These are phyloP conservation scores for Aviceda subcristata DNA, from an alignment of 2,113 vertebrate species.

Conservation along the genomic window DNA sequence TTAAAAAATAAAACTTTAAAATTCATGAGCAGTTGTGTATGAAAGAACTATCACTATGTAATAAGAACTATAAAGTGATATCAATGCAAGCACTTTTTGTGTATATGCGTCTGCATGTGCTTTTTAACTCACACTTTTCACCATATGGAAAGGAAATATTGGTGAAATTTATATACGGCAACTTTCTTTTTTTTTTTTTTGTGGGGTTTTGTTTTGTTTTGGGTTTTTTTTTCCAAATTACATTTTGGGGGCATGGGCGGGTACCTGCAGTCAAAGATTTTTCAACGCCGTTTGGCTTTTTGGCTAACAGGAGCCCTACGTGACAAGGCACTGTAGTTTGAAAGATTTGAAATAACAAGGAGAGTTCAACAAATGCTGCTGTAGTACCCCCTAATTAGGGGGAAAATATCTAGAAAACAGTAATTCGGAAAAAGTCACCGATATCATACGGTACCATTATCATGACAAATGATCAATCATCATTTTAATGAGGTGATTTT, in stretches of 20 bases:
- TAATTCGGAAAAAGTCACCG: slow-evolving; percentile 28
- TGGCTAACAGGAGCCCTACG: neutral
- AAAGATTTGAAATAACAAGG: neutral
- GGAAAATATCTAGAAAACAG: slow-evolving; percentile 8
- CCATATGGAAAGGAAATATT: neutral
- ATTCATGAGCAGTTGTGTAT: slow-evolving; percentile 65
- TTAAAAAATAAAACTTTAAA: slow-evolving; percentile 77
- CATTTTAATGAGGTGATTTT: slow-evolving; percentile 37
- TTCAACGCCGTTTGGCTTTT: slow-evolving; percentile 7
- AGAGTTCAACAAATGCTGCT: neutral
- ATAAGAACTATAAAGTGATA: slow-evolving; percentile 47
- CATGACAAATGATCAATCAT: slow-evolving; percentile 30
- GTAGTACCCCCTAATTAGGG: neutral
- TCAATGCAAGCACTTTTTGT: neutral
- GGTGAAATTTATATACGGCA: neutral
- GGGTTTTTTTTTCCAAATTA: neutral
- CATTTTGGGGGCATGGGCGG: neutral
- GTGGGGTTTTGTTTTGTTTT: no score
- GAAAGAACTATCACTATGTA: slow-evolving; percentile 40
- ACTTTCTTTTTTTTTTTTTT: neutral
- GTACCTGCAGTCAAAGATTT: neutral
- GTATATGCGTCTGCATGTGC: neutral
- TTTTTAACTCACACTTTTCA: slow-evolving; percentile 15
- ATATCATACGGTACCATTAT: slow-evolving; percentile 3
- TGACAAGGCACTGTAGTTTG: neutral